Conservation (phyloP, 2,113 vertebrate genomes). For the Salvator merianae region DNA sequence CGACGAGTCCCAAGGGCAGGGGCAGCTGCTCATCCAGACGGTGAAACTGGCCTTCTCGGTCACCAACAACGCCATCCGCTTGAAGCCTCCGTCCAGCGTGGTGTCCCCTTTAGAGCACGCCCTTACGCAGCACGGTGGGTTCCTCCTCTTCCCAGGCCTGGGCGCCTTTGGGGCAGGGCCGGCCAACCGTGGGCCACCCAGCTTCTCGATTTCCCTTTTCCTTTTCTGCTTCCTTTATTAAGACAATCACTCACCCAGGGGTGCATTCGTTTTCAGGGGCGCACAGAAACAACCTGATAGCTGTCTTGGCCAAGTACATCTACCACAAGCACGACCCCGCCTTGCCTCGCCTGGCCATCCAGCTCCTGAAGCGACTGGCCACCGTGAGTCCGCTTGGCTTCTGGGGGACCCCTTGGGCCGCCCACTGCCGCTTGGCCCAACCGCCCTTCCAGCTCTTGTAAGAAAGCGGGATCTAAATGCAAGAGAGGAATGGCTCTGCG, state of each 20-base stretch:
- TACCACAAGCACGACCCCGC: slow-evolving; percentile 97
- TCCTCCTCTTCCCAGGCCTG: not conserved
- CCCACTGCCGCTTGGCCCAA: too few species aligned
- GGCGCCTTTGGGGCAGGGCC: too few species aligned
- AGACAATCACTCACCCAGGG: not conserved
- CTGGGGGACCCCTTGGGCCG: too few species aligned
- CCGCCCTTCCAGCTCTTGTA: too few species aligned
- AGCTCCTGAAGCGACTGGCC: slow-evolving; percentile 93
- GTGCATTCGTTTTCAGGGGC: slow-evolving; percentile 77
- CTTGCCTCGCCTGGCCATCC: slow-evolving; percentile 93
- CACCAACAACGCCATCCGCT: slow-evolving; percentile 94
- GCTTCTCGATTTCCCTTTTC: not conserved
- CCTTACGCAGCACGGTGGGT: slow-evolving; percentile 91
- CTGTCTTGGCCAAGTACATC: slow-evolving; percentile 95
- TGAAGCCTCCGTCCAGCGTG: slow-evolving; percentile 88
- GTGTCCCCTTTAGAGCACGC: slow-evolving; percentile 93
- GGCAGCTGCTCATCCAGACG: slow-evolving; percentile 94
- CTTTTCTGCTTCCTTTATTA: not conserved
- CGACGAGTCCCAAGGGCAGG: slow-evolving; percentile 90
- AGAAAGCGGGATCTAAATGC: not conserved
- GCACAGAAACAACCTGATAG: slow-evolving; percentile 95
- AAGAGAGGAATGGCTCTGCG: rapidly evolving
- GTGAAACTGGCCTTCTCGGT: slow-evolving; percentile 96
- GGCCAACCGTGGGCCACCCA: too few species aligned
- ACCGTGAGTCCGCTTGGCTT: slow-evolving; percentile 75